Conservation (phyloP, 2,113 vertebrate genomes). For the Rhinoptilus africanus region DNA sequence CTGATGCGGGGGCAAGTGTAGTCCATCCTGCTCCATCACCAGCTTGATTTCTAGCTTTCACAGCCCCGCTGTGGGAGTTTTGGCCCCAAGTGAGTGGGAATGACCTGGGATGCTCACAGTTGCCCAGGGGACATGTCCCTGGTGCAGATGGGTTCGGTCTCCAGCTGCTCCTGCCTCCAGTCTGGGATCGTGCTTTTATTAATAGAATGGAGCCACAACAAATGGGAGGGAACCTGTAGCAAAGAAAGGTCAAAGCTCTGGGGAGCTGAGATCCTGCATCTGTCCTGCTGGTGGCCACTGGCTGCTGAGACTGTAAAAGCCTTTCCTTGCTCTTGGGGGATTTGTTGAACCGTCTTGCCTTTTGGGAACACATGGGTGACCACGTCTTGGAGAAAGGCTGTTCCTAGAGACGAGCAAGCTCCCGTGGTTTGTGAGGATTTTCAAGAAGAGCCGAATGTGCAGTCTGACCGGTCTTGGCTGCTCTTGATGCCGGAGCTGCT, state of each 20-base stretch:
- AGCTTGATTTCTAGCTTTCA: background rate
- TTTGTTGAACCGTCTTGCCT: background rate
- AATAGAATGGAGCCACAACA: background rate
- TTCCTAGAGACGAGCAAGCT: background rate
- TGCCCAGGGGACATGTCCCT: background rate
- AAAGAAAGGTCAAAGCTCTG: background rate
- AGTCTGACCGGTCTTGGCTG: background rate
- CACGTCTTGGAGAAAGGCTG: background rate
- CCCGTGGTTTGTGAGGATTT: background rate
- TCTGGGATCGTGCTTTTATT: background rate
- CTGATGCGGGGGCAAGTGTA: background rate
- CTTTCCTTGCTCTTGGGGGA: background rate
- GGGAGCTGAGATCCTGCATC: background rate
- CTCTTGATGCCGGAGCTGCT: background rate
- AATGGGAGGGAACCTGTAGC: background rate
- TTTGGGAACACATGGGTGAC: background rate
- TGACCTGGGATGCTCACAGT: background rate
- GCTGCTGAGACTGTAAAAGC: background rate
- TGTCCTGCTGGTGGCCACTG: background rate
- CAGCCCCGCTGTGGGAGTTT: background rate
- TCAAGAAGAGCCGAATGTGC: background rate
- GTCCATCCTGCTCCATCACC: background rate
- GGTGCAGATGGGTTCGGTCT: background rate
- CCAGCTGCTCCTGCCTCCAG: background rate
- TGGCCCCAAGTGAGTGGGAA: rapidly evolving